These are phyloP conservation scores for Semnornis frantzii DNA, from an alignment of 2,113 vertebrate species.

Conservation along the genomic window DNA sequence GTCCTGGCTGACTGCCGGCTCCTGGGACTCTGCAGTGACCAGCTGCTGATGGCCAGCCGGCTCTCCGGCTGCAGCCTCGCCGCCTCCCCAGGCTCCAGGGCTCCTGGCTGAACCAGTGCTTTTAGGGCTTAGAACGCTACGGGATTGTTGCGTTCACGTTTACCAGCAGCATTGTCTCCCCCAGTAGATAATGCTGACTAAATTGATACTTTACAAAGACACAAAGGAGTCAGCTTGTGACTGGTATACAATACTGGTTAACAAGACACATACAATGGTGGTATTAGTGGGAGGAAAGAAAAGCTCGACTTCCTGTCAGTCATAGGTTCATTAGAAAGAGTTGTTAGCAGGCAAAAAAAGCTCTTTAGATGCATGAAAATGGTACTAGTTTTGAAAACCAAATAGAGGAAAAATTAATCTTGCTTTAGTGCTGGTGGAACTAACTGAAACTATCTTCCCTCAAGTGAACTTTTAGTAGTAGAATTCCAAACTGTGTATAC, in stretches of 20 bases:
- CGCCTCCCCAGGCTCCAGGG: neutral
- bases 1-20: neutral
- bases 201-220: constrained; percentile 61
- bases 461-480: neutral
- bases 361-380: constrained; percentile 23
- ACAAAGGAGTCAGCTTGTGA: constrained; percentile 70
- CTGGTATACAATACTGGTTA: constrained; percentile 65
- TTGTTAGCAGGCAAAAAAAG: constrained; percentile 31
- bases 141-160: constrained; percentile 2
- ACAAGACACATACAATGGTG: constrained; percentile 50
- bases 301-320: constrained; percentile 62
- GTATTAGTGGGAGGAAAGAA: constrained; percentile 69
- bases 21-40: accelerated
- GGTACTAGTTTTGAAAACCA: neutral
- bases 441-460: neutral
- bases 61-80: neutral
- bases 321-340: constrained; percentile 57
- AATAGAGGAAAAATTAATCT: neutral
- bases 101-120: neutral
- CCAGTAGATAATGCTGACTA: constrained; percentile 59
- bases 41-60: neutral
- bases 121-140: neutral
- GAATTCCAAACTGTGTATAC: neutral
- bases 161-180: constrained; percentile 33
- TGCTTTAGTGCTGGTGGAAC: neutral